Evolutionary conservation across 1,140 invertebrate genomes (phyloP), one percentile per base, ranked within the genome.

Genomic region (Calliopsis andreniformis): DNA sequence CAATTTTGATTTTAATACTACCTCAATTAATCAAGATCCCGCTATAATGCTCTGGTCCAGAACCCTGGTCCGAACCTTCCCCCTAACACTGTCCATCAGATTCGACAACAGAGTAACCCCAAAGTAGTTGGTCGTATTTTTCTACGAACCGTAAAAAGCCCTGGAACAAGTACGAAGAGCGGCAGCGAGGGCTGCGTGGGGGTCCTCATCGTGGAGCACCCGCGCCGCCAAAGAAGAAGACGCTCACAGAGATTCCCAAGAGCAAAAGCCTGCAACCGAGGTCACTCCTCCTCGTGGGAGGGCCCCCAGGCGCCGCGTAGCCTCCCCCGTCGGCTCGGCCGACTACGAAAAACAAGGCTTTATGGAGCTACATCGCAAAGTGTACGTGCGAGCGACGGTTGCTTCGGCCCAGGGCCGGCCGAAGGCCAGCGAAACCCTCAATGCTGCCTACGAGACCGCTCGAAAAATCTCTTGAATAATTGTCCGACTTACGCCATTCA

Each of bases 271-370:
- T 72, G 81, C 78, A 87, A 86, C 85, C 85, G 88, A 89, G 91
- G 91, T 92, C 91, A 91, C 89, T 91, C 87, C 89, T 87, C 85
- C 88, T 89, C 89, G 90, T 92, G 91, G 90, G 91, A 92, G 91
- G 90, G 87, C 91, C 91, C 91, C 87, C 86, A 78, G 91, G 91
- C 91, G 88, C 87, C 88, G 89, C 88, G 85, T 77, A 73, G 87
- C 89, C 86, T 88, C 84, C 85, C 87, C 86, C 86, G 79, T 79
- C 79, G 76, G 67, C 61, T 78, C 63, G 49, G 10, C 75, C 75
- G 43, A 78, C 75, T 68, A 87, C 87, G 85, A 89, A 87, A 89
- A 89, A 88, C 86, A 85, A 89, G 84, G 88, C 83, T 89, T 88
- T 78, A 87, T 81, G 76, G 80, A 78, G 86, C 85, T 83, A 77